phyloP scores from a whole-genome alignment of 2,113 vertebrate species.

The Colossoma macropomum region DNA sequence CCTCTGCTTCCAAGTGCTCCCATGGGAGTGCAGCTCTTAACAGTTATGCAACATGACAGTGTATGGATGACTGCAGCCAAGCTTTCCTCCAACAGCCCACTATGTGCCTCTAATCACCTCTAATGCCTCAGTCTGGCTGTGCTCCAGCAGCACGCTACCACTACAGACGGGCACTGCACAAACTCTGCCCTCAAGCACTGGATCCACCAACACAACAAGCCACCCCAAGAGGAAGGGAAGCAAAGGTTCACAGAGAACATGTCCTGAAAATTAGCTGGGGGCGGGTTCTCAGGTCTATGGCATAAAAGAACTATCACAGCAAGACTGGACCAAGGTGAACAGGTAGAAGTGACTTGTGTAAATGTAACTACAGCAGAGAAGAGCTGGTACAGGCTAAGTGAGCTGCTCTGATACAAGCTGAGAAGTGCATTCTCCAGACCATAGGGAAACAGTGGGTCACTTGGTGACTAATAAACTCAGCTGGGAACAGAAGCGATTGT shows the following conservation, averaged over 20 bases:
- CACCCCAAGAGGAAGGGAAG: neutral
- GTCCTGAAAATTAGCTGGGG: neutral
- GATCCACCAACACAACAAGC: neutral
- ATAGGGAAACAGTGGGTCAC: slow-evolving; percentile 1
- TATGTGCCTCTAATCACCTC: slow-evolving; percentile 61
- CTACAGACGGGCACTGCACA: slow-evolving; percentile 16
- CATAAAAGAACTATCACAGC: neutral
- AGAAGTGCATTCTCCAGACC: neutral
- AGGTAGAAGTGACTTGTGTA: neutral
- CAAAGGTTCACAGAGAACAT: neutral
- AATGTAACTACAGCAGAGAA: neutral
- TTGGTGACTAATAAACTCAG: slow-evolving; percentile 33
- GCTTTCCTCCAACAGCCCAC: slow-evolving; percentile 23
- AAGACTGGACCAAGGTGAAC: neutral
- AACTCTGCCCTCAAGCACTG: neutral
- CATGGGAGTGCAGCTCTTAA: slow-evolving; percentile 38
- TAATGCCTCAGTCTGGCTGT: slow-evolving; percentile 59
- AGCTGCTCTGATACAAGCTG: neutral
- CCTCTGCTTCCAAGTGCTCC: slow-evolving; percentile 2
- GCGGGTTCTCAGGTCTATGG: neutral
- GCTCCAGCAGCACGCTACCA: slow-evolving; percentile 50
- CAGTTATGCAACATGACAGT: slow-evolving; percentile 61
- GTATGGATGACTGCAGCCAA: slow-evolving; percentile 45
- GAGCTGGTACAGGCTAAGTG: neutral
- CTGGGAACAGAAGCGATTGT: slow-evolving; percentile 32